phyloP scores from a whole-genome alignment of 2,797 vertebrate species.

The Coendou prehensilis region DNA sequence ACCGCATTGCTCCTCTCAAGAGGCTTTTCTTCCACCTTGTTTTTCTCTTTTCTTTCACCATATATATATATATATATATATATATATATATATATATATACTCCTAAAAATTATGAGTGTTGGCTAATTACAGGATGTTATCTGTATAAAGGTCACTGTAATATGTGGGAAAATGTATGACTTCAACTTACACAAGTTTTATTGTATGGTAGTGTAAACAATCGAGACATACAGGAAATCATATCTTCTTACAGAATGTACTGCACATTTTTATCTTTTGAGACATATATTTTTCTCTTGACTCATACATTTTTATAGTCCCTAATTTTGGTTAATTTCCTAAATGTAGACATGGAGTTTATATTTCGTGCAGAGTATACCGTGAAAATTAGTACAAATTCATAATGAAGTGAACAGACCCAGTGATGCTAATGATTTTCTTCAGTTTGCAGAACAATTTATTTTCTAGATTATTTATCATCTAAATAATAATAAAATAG shows the following conservation, averaged over 20 bases:
- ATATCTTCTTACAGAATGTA: not conserved
- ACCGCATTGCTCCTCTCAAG: conserved; percentile 49
- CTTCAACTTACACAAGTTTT: conserved; percentile 20
- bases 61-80: conserved; percentile 18
- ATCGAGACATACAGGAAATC: not conserved
- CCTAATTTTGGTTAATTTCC: conserved; percentile 48
- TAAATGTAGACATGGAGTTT: not conserved
- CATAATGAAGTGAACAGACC: not conserved
- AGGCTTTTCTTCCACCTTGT: not conserved
- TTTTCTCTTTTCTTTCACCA: not conserved
- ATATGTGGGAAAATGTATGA: not conserved
- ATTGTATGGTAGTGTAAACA: not conserved
- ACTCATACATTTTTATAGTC: not conserved
- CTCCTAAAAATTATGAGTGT: not conserved
- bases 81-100: conserved; percentile 21
- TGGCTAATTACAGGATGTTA: not conserved
- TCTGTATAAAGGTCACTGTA: conserved; percentile 60
- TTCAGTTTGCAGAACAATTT: conserved; percentile 13
- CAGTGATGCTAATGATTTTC: not conserved
- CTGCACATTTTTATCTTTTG: not conserved
- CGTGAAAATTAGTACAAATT: conserved; percentile 27
- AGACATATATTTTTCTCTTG: not conserved
- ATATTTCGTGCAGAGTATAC: not conserved
- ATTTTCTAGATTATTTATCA: conserved; percentile 2
- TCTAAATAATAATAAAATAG: not conserved